Base-by-base conservation (phyloP, 2,113 vertebrate species). In the Shinisaurus crocodilurus region DNA sequence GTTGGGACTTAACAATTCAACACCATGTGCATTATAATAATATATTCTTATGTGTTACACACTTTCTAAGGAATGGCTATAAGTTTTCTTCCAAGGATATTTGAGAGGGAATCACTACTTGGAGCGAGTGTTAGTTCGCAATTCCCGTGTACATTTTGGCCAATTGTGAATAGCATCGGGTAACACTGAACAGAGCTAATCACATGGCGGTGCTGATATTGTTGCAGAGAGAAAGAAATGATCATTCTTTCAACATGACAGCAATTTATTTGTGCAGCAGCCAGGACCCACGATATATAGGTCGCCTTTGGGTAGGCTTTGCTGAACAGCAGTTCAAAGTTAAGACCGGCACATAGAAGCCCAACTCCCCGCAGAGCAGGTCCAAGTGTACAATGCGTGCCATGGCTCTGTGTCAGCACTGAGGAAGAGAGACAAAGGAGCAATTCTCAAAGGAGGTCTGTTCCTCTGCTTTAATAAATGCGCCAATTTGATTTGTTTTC, bases 401-500 rank as follows among this genome's bases (percentile, higher is more conserved):
- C 89, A 88, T 89, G 27, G n/a, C 91, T 94, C 94, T 95, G 93
- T 96, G 93, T 91, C 94, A 93, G 88, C 89, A 84, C 89, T 89
- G 90, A 85, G 57, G 40, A 89, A 90, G 84, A 65, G 54, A 93
- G 92, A 92, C 93, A 96, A 95, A 95, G 93, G 82, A 32, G 15
- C 23, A 82, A 0, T 87, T 91, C 60, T 92, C 94, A 91, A 93
- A 95, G 92, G 94, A 91, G 91, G 92, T 88, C 87, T 90, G 80
- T 83, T 94, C 94, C 87, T 90, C 93, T 94, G 92, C 90, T 95
- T 94, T 91, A 76, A 86, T 63, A 92, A 92, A 92, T 94, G 92
- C 83, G 93, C 90, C 94, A 88, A 93, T 94, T 94, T 95, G 91
- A 93, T 96, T 94, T 95, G 87, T 94, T 89, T 90, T 57, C 85